These are phyloP conservation scores for Pseudomugil gertrudae DNA, from an alignment of 2,797 vertebrate genomes.

Conservation along the genomic window DNA sequence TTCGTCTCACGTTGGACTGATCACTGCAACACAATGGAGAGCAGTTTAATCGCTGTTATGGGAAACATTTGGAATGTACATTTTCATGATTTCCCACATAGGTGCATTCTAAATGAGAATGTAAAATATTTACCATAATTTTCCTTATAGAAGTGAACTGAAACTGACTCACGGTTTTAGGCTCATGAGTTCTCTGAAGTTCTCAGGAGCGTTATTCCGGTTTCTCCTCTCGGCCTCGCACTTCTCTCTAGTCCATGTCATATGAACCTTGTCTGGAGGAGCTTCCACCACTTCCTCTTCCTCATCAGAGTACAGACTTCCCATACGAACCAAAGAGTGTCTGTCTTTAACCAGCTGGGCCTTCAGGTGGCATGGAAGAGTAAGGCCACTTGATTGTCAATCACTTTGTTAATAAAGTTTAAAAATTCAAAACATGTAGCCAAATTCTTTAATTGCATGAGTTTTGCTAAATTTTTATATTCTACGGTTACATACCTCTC, in stretches of 20 bases:
- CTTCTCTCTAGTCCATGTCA: conserved; percentile 97
- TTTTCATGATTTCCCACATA: neutral
- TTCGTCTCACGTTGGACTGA: conserved; percentile 95
- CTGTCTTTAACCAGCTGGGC: conserved; percentile 97
- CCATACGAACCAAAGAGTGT: conserved; percentile 92
- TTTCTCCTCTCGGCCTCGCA: conserved; percentile 87
- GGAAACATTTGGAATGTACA: neutral
- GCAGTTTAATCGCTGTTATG: neutral
- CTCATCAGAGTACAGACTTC: conserved; percentile 94
- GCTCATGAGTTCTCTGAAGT: conserved; percentile 94
- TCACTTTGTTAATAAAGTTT: too few species aligned
- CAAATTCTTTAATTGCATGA: neutral
- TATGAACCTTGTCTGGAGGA: conserved; percentile 90
- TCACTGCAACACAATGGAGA: conserved; percentile 78
- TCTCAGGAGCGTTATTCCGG: conserved; percentile 86
- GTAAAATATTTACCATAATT: neutral
- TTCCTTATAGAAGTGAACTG: neutral
- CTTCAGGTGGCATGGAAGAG: conserved; percentile 64
- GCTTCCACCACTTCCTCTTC: conserved; percentile 90
- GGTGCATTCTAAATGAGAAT: neutral
- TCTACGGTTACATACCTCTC: conserved; percentile 86
- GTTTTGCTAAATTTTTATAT: conserved; percentile 5
- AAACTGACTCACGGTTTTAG: conserved; percentile 92
- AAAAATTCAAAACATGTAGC: neutral
- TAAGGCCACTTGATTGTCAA: neutral